Conservation (phyloP, 2,113 vertebrate genomes). For the Fukomys damarensis region DNA sequence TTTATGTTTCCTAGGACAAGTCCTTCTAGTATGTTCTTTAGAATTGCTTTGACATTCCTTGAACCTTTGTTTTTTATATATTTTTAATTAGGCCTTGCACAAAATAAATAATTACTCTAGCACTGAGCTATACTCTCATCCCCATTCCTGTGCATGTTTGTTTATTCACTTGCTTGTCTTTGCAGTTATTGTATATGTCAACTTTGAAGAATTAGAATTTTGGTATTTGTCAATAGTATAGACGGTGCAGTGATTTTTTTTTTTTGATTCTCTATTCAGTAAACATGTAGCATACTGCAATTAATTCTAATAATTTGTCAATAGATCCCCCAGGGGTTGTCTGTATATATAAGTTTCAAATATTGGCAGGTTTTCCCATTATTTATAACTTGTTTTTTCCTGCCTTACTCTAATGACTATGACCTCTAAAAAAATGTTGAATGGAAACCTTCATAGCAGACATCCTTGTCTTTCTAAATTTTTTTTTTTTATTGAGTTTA, state of each 20-base stretch:
- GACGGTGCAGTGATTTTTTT: background rate
- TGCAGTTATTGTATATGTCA: background rate
- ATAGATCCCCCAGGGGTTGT: background rate
- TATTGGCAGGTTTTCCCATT: background rate
- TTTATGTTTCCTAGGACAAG: slow-evolving; percentile 8
- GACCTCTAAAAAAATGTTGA: background rate
- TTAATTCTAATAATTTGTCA: background rate
- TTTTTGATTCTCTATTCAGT: background rate
- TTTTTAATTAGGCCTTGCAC: background rate
- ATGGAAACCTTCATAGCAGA: background rate
- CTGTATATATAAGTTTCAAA: background rate
- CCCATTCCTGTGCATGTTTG: background rate
- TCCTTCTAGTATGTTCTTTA: background rate
- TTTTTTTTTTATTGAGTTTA: too few relatives aligned
- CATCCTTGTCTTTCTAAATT: too few relatives aligned
- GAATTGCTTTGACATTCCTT: background rate
- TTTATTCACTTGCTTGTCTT: background rate
- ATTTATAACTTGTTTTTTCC: background rate
- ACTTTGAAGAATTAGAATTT: background rate
- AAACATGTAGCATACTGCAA: background rate
- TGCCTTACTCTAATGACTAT: background rate
- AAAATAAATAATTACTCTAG: background rate
- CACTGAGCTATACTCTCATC: background rate
- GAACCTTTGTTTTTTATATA: background rate
- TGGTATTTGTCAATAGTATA: background rate